Evolutionary conservation across 2,797 vertebrate species (phyloP).

Genomic region (Bovichtus variegatus): DNA sequence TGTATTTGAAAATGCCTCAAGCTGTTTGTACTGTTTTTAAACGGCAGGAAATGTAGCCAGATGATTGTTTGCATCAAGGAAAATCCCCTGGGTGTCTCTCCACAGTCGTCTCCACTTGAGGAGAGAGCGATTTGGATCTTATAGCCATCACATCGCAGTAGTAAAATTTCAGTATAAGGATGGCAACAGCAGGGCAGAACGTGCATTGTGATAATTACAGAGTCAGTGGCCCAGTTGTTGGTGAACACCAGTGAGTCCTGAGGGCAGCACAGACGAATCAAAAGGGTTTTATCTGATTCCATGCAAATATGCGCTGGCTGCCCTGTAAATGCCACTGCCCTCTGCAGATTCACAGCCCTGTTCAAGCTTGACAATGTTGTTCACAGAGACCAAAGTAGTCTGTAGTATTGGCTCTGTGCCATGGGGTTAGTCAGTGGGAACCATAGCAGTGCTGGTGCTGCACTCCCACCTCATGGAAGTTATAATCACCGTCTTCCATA

Average conservation of each 20-base stretch:
- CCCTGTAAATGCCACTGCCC: conserved; percentile 61
- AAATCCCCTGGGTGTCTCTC: conserved; percentile 14
- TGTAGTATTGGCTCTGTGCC: conserved; percentile 39
- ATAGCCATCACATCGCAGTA: not conserved
- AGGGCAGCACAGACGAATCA: conserved; percentile 52
- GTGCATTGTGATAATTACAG: conserved; percentile 54
- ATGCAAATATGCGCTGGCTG: conserved; percentile 51
- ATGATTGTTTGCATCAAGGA: conserved; percentile 40
- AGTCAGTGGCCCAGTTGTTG: conserved; percentile 62
- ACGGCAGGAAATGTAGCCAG: conserved; percentile 27
- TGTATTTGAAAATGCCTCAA: conserved; percentile 47
- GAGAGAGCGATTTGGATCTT: conserved; percentile 4
- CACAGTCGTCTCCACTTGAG: not conserved
- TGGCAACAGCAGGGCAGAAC: conserved; percentile 28
- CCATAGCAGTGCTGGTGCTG: conserved; percentile 5
- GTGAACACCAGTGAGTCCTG: conserved; percentile 54
- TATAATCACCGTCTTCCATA: not conserved
- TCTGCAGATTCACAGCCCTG: conserved; percentile 39
- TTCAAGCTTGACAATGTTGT: conserved; percentile 28
- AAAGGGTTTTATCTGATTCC: conserved; percentile 49
- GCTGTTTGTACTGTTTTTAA: conserved; percentile 49
- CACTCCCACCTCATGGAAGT: not conserved
- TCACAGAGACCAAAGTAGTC: conserved; percentile 42
- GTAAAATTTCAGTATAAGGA: conserved; percentile 17
- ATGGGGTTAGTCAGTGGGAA: conserved; percentile 31